These are phyloP conservation scores for Drosophila serrata DNA, from an alignment of 1,140 invertebrate species.

Conservation along the genomic window DNA sequence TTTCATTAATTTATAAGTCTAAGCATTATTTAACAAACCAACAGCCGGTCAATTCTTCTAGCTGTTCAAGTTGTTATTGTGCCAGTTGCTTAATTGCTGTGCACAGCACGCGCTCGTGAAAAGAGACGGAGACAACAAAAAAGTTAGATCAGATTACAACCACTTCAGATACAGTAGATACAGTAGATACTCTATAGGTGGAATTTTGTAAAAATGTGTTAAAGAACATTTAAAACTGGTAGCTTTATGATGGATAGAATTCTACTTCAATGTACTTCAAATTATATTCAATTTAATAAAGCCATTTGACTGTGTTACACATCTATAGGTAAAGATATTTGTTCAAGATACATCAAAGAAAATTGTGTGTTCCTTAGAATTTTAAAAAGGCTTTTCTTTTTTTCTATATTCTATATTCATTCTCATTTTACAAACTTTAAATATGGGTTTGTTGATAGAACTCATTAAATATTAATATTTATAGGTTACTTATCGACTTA, in stretches of 20 bases:
- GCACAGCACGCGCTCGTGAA: slow-evolving; percentile 50
- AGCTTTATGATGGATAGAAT: not conserved
- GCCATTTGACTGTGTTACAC: not conserved
- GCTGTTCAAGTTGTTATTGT: slow-evolving; percentile 3
- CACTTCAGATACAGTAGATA: slow-evolving; percentile 22
- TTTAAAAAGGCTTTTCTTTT: no score
- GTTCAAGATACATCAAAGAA: no score
- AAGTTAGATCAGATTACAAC: slow-evolving; percentile 35
- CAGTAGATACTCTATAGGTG: not conserved
- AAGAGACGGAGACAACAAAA: slow-evolving; percentile 2
- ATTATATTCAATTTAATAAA: not conserved
- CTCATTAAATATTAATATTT: not conserved
- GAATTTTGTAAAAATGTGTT: not conserved
- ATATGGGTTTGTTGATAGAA: not conserved
- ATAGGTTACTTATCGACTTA: not conserved
- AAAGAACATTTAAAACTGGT: no score
- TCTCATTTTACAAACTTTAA: not conserved
- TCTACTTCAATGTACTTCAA: not conserved
- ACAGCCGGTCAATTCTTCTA: slow-evolving; percentile 8
- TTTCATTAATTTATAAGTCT: slow-evolving; percentile 70
- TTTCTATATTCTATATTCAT: no score
- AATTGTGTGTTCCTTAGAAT: no score
- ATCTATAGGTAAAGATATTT: not conserved
- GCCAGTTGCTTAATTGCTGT: slow-evolving; percentile 61
- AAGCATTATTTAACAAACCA: slow-evolving; percentile 68